These are phyloP conservation scores for Eremobia ochroleuca DNA, from an alignment of 2,888 invertebrate species.

Conservation along the genomic window DNA sequence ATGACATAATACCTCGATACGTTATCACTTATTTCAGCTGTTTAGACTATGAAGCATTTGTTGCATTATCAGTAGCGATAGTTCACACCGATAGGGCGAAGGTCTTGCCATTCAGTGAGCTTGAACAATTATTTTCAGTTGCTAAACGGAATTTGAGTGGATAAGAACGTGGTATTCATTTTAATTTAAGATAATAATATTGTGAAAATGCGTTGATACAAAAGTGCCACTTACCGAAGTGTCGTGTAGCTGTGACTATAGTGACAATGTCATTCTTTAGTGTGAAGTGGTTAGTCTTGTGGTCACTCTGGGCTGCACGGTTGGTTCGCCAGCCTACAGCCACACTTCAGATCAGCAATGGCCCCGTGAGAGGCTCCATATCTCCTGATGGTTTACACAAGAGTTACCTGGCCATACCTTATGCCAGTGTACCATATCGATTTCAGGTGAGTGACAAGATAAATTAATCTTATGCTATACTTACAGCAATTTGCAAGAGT, in stretches of 20 bases:
- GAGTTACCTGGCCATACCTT: constrained; percentile 80
- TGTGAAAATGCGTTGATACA: not conserved
- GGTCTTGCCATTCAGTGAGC: not conserved
- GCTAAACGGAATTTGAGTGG: not conserved
- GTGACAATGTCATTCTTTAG: constrained; percentile 34
- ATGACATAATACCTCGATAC: constrained; percentile 21
- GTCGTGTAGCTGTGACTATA: not conserved
- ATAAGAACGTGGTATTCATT: not conserved
- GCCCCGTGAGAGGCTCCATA: constrained; percentile 77
- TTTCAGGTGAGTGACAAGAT: constrained; percentile 75
- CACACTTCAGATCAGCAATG: constrained; percentile 75
- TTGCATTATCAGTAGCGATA: constrained; percentile 18
- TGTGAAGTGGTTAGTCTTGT: constrained; percentile 81
- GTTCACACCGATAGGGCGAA: constrained; percentile 21
- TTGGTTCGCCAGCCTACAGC: constrained; percentile 81
- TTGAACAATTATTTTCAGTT: constrained; percentile 15
- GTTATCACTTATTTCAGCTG: constrained; percentile 31
- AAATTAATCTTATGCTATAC: too few relatives aligned
- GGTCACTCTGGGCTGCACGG: constrained; percentile 84
- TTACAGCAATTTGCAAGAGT: not conserved
- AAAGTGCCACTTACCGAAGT: not conserved
- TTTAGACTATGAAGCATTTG: constrained; percentile 22
- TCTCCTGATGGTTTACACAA: constrained; percentile 77
- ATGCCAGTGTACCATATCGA: constrained; percentile 77
- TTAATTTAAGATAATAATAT: not conserved